A percentile compares a stretch with the other conserved stretches of the same genome.
Conservation (phyloP, 2,888 invertebrate genomes). For the Clusia tigrina region DNA sequence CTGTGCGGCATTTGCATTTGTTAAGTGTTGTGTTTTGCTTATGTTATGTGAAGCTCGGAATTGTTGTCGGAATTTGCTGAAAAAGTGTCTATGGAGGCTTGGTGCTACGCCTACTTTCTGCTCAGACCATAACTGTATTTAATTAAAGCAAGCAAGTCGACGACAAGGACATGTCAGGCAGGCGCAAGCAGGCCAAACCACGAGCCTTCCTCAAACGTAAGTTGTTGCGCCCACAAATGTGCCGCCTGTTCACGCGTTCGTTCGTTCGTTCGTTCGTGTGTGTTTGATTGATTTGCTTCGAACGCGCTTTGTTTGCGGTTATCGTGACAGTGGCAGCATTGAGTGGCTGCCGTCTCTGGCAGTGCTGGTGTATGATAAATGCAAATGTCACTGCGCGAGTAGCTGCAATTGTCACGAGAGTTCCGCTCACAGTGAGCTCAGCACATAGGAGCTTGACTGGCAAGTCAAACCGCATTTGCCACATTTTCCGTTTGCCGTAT, state of each 20-base stretch:
- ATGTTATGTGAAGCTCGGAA: too few species aligned
- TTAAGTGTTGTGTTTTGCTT: too few species aligned
- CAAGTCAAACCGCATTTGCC: slow-evolving; percentile 20
- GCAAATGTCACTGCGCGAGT: slow-evolving; percentile 31
- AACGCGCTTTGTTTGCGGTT: slow-evolving; percentile 21
- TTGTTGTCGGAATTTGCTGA: too few species aligned
- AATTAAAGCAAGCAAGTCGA: neutral
- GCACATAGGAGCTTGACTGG: neutral
- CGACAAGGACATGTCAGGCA: slow-evolving; percentile 68
- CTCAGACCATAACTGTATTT: neutral
- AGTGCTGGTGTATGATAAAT: slow-evolving; percentile 35
- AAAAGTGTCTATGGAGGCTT: too few species aligned
- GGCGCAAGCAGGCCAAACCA: slow-evolving; percentile 75
- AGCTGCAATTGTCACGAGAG: slow-evolving; percentile 21
- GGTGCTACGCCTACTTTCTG: too few species aligned
- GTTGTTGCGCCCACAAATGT: slow-evolving; percentile 49
- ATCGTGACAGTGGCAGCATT: neutral
- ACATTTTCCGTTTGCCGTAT: neutral
- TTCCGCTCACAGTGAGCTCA: neutral
- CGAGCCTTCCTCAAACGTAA: slow-evolving; percentile 74
- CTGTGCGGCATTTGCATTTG: too few species aligned
- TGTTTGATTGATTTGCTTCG: slow-evolving; percentile 50
- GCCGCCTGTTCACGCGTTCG: too few species aligned
- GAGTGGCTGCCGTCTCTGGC: neutral
- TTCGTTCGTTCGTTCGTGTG: neutral